phyloP scores from a whole-genome alignment of 2,888 invertebrate species.

The Molanna angustata region DNA sequence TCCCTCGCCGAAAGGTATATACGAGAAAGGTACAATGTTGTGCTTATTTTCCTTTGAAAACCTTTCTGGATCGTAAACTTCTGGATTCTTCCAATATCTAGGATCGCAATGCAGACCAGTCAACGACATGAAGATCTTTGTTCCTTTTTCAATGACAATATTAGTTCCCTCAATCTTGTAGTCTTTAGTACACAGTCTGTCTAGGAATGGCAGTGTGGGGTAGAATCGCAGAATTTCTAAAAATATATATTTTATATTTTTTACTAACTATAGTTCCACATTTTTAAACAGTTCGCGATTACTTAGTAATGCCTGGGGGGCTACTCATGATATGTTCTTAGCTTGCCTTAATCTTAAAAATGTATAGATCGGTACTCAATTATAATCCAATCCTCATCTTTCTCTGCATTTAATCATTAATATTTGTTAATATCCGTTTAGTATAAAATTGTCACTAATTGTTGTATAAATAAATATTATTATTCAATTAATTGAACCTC shows the following conservation, averaged over 20 bases:
- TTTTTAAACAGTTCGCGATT: too few relatives aligned
- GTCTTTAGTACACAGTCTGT: constrained; percentile 39
- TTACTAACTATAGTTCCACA: neutral
- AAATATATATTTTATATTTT: constrained; percentile 2
- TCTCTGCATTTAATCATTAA: too few relatives aligned
- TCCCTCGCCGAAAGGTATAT: constrained; percentile 44
- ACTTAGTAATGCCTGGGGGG: too few relatives aligned
- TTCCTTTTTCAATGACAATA: constrained; percentile 15
- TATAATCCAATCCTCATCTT: too few relatives aligned
- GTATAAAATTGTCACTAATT: too few relatives aligned
- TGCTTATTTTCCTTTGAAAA: constrained; percentile 41
- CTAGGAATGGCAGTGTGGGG: constrained; percentile 42
- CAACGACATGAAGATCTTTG: constrained; percentile 18
- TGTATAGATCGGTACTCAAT: too few relatives aligned
- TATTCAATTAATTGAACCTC: too few relatives aligned
- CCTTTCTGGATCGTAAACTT: constrained; percentile 42
- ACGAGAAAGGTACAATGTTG: constrained; percentile 40
- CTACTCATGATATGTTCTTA: too few relatives aligned
- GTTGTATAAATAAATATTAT: too few relatives aligned
- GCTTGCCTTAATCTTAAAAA: too few relatives aligned
- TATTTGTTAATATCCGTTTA: too few relatives aligned
- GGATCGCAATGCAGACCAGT: constrained; percentile 14
- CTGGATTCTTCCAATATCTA: constrained; percentile 35
- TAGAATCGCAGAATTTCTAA: constrained; percentile 42
- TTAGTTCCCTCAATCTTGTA: constrained; percentile 13